Base-by-base conservation (phyloP, 2,113 vertebrate species). In the Morone chrysops region DNA sequence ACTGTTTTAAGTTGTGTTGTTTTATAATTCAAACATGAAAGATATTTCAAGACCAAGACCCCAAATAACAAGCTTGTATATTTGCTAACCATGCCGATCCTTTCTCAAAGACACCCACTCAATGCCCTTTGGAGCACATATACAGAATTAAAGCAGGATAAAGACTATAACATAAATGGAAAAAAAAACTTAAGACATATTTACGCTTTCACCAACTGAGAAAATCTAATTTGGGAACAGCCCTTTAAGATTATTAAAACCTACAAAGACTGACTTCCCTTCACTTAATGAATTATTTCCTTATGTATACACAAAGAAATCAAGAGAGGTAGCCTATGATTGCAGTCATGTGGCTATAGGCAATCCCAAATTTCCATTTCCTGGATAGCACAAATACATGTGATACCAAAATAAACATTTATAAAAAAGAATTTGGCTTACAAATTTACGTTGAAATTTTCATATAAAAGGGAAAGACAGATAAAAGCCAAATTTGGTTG, bases 391-490 rank as follows among this genome's bases (percentile, higher is more conserved):
- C 2, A 0, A 43, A 40, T 56, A 60, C 14, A 48, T 43, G 31
- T 41, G 31, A 45, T n/a, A 63, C 31, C 45, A 63, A 1, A 80
- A 62, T 16, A 48, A 16, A 73, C 25, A 40, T 57, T 25, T 40
- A 50, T 66, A 10, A 63, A 60, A 62, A 31, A 38, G 13, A 20
- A 36, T 70, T 78, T 60, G 25, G 18, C 2, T 17, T 17, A 20
- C 54, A 68, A 53, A 74, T 86, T 71, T 68, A 50, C 20, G 14
- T 25, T 48, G 36, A 1, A 1, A 53, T 70, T 75, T 87, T 20
- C 59, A 61, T 2, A 12, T 36, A 54, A 40, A 68, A 22, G 25
- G 8, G 16, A 66, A 48, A 67, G 40, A 65, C 17, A 11, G 40
- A 63, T 51, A 31, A 67, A 74, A 53, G 4, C 3, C 31, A 0